These are phyloP conservation scores for Macaria notata DNA, from an alignment of 2,888 invertebrate species.

Conservation along the genomic window DNA sequence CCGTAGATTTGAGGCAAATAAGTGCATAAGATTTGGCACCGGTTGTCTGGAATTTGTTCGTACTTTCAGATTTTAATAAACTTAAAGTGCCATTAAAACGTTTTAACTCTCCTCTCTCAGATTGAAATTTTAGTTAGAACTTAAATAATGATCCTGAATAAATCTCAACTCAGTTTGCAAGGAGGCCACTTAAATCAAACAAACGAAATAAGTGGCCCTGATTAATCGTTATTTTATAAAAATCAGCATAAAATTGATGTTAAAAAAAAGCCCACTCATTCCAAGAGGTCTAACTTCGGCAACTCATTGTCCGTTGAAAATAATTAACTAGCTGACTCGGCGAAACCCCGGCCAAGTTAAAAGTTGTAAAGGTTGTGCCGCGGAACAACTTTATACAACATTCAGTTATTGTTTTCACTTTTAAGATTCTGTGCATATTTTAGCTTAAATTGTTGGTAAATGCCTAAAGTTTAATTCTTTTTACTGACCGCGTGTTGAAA, in stretches of 20 bases:
- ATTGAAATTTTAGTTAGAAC: neutral
- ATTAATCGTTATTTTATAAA: constrained; percentile 29
- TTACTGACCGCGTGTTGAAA: constrained; percentile 1
- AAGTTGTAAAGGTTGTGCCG: constrained; percentile 49
- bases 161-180: constrained; percentile 2
- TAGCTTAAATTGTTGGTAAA: constrained; percentile 31
- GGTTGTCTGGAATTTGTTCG: neutral
- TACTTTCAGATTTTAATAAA: too few relatives aligned
- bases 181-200: constrained; percentile 13
- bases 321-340: constrained; percentile 77
- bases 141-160: constrained; percentile 6
- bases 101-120: too few relatives aligned
- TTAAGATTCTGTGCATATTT: constrained; percentile 28
- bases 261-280: constrained; percentile 54
- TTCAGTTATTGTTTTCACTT: constrained; percentile 40
- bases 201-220: constrained; percentile 19
- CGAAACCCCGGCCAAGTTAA: constrained; percentile 52
- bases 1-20: constrained; percentile 35
- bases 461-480: neutral
- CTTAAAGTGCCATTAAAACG: too few relatives aligned
- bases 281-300: constrained; percentile 57
- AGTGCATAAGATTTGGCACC: constrained; percentile 33
- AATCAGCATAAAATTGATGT: constrained; percentile 42
- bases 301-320: constrained; percentile 71
- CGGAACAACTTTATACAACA: constrained; percentile 37